These are phyloP conservation scores for Sinelater perroti DNA, from an alignment of 2,888 invertebrate genomes.

Conservation along the genomic window DNA sequence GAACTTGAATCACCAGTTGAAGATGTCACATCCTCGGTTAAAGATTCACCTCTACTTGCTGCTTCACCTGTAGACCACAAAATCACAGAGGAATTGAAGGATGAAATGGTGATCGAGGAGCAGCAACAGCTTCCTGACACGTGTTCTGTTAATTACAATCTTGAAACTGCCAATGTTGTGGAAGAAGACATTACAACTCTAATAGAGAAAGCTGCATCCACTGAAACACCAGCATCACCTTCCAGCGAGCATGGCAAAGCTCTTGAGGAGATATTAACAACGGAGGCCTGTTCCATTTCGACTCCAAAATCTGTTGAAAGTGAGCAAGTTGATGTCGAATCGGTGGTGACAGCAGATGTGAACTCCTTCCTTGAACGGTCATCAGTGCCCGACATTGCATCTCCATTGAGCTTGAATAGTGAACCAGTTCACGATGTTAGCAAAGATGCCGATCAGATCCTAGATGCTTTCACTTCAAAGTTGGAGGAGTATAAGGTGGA, in stretches of 20 bases:
- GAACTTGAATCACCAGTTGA: constrained; percentile 41
- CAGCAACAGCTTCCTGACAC: background rate
- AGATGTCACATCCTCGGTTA: constrained; percentile 57
- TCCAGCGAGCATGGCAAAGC: background rate
- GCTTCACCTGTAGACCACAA: constrained; percentile 17
- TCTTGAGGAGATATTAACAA: constrained; percentile 8
- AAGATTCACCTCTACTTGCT: constrained; percentile 45
- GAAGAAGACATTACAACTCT: no score
- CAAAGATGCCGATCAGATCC: background rate
- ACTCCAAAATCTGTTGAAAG: constrained; percentile 31
- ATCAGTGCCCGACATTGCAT: constrained; percentile 44
- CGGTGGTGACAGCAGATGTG: constrained; percentile 45
- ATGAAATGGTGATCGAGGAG: background rate
- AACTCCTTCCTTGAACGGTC: constrained; percentile 50
- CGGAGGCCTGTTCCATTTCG: constrained; percentile 34
- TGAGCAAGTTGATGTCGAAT: constrained; percentile 39
- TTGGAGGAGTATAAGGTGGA: constrained; percentile 2
- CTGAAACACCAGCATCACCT: constrained; percentile 2
- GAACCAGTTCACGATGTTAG: constrained; percentile 14
- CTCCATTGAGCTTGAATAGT: constrained; percentile 46
- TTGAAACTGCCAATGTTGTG: constrained; percentile 37
- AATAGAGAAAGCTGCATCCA: background rate
- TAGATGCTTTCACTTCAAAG: constrained; percentile 4
- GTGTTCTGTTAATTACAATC: constrained; percentile 19
- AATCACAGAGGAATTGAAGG: background rate